phyloP scores from a whole-genome alignment of 2,888 invertebrate genomes.

The Polyommatus icarus region DNA sequence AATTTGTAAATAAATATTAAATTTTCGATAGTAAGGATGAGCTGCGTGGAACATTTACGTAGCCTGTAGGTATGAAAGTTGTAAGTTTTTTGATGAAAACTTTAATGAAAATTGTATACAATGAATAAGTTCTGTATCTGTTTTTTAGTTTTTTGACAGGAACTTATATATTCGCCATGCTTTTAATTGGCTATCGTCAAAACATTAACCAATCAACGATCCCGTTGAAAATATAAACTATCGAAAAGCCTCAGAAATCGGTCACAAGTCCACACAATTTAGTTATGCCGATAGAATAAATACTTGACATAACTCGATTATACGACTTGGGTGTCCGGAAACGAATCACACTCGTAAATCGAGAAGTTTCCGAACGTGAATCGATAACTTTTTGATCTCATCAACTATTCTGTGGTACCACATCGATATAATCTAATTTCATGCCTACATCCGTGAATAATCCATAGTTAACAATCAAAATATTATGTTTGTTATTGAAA shows the following conservation, averaged over 20 bases:
- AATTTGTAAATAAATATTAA: not conserved
- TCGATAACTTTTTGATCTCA: slow-evolving; percentile 14
- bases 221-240: too few species aligned
- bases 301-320: slow-evolving; percentile 16
- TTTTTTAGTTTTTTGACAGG: too few species aligned
- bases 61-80: too few species aligned
- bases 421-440: not conserved
- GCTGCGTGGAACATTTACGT: not conserved
- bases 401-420: not conserved
- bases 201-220: not conserved
- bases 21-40: not conserved
- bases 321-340: slow-evolving; percentile 25
- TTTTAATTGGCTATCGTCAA: too few species aligned
- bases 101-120: too few species aligned
- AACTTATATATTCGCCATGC: too few species aligned
- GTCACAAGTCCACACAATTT: not conserved
- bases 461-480: not conserved
- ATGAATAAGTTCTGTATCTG: too few species aligned
- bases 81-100: too few species aligned
- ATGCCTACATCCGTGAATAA: not conserved
- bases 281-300: slow-evolving; percentile 10
- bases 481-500: not conserved
- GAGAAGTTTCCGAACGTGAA: slow-evolving; percentile 3
- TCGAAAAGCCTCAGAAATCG: not conserved
- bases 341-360: slow-evolving; percentile 21